Conservation (phyloP, 2,113 vertebrate species). For the Thymallus thymallus region DNA sequence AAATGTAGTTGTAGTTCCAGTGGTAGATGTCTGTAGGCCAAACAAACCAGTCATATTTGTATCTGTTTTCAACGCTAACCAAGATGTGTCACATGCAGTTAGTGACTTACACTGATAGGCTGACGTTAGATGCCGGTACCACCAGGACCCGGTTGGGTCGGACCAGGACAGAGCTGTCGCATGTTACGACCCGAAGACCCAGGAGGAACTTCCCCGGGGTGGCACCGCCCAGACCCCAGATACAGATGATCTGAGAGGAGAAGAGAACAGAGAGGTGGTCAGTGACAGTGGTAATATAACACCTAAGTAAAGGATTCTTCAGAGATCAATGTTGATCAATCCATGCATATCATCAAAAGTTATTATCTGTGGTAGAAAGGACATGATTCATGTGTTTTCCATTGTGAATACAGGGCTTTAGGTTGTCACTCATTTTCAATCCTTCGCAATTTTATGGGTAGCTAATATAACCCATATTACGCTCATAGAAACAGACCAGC, state of each 20-base stretch:
- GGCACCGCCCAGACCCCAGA: conserved; percentile 93
- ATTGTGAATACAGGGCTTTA: neutral
- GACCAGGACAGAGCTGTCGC: conserved; percentile 87
- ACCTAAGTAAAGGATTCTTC: neutral
- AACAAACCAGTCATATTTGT: too few relatives aligned
- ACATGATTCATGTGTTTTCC: neutral
- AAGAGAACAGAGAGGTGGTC: neutral
- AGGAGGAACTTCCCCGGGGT: conserved; percentile 95
- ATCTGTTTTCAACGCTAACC: too few relatives aligned
- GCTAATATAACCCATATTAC: too few relatives aligned
- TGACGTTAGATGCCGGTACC: conserved; percentile 88
- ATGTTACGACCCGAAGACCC: conserved; percentile 88
- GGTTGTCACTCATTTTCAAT: neutral
- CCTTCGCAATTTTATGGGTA: too few relatives aligned
- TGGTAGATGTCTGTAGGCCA: too few relatives aligned
- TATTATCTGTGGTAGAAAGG: neutral
- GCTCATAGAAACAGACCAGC: too few relatives aligned
- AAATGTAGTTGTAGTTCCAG: too few relatives aligned
- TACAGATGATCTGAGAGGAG: conserved; percentile 96
- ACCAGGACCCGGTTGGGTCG: conserved; percentile 89
- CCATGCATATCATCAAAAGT: neutral
- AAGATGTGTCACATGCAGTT: too few relatives aligned
- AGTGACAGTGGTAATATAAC: neutral
- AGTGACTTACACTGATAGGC: conserved; percentile 89
- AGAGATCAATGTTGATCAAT: neutral